Evolutionary conservation across 2,797 vertebrate genomes (phyloP).

Genomic region (Pangasius mekongensis): DNA sequence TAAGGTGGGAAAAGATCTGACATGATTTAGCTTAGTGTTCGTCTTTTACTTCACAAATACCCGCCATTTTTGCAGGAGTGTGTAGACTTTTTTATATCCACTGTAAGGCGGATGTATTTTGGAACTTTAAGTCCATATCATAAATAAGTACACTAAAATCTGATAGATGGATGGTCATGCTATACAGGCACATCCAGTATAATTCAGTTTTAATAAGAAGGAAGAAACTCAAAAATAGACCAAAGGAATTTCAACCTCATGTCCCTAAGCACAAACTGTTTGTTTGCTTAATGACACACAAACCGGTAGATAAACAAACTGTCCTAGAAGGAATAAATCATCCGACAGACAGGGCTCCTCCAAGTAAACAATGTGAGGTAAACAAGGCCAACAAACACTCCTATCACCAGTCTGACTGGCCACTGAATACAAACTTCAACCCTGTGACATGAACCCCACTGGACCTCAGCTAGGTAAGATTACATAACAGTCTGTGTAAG

Average conservation of each 20-base stretch:
- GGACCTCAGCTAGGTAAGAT: conserved; percentile 18
- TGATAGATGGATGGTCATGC: not conserved
- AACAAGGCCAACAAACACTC: conserved; percentile 51
- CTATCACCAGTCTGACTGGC: conserved; percentile 39
- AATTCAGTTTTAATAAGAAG: not conserved
- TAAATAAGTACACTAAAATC: too few species aligned
- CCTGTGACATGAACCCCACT: conserved; percentile 34
- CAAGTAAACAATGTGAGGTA: conserved; percentile 64
- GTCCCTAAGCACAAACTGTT: conserved; percentile 52
- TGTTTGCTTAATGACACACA: conserved; percentile 62
- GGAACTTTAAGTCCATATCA: not conserved
- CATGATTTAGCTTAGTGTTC: too few species aligned
- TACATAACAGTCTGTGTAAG: conserved; percentile 39
- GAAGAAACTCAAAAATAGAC: conserved; percentile 8
- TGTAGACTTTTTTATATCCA: too few species aligned
- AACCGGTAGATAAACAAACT: conserved; percentile 59
- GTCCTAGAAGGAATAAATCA: conserved; percentile 60
- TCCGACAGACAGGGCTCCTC: conserved; percentile 53
- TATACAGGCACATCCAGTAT: not conserved
- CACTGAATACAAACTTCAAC: conserved; percentile 33
- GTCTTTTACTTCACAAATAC: too few species aligned
- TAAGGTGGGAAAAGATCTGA: too few species aligned
- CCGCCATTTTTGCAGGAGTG: too few species aligned
- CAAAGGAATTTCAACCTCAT: conserved; percentile 47
- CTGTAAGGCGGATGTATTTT: not conserved